Base-by-base conservation (phyloP, 2,888 invertebrate genomes). In the Caenorhabditis angaria region DNA sequence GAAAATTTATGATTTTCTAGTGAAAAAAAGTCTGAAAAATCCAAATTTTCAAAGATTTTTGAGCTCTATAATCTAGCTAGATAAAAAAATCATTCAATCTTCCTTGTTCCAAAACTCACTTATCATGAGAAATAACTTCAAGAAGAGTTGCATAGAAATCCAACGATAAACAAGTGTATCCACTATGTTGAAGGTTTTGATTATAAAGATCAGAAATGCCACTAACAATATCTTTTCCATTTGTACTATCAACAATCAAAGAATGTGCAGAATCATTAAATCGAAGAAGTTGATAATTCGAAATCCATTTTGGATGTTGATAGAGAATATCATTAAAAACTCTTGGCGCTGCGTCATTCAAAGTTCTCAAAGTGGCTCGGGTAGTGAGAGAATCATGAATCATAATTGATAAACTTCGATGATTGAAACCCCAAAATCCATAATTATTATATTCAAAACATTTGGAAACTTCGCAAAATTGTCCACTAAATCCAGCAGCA, bases 321-420 rank as follows among this genome's bases (percentile, higher is more conserved):
- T 61, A 65, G n/a, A 70, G 32, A 25, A 77, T 79, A 53, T 77
- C 77, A 54, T 79, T 65, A 47, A 79, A 60, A 20, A 79, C 72
- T 35, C 77, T 50, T 10, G 75, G 59, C 6, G 71, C 65, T 1
- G 66, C 68, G 41, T 79, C 79, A 60, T 79, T 79, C 28, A 79
- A 29, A 0, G 79, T 66, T 20, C 79, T 64, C 24, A 79, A 55
- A 0, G 70, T 70, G 1, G 76, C 71, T 48, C 76, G 57, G 4
- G 76, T 78, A 0, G 78, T 76, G 24, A 79, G 55, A 22, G 72
- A 67, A 27, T 79, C 75, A 53, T 79, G 79, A 47, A 79, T 59
- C 47, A 79, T 72, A 27, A 79, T 59, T 3, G 79, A 72, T 47
- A 79, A 51, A 57, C 74, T 72, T 51, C 67, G 51, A 55, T 66